Conservation (phyloP, 2,113 vertebrate species). For the Leucoraja erinaceus region DNA sequence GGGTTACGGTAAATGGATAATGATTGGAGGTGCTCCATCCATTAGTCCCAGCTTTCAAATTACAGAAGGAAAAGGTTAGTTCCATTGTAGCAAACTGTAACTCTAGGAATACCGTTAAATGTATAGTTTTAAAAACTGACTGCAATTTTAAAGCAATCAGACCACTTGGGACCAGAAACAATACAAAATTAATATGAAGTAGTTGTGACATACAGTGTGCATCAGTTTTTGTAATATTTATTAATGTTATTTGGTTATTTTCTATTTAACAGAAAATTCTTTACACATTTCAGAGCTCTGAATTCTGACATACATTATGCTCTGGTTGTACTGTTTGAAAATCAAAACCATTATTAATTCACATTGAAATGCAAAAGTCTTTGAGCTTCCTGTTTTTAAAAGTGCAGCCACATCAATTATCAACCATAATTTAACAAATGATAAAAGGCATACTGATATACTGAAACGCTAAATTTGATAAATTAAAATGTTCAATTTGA, state of each 20-base stretch:
- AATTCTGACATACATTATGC: background rate
- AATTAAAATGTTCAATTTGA: background rate
- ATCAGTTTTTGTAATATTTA: background rate
- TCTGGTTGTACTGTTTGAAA: too few relatives aligned
- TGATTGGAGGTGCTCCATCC: background rate
- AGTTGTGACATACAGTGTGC: background rate
- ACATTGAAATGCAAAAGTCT: background rate
- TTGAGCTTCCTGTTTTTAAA: background rate
- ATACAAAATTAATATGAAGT: background rate
- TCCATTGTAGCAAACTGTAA: background rate
- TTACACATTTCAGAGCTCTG: constrained; percentile 7
- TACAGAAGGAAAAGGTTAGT: background rate
- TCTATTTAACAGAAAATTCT: background rate
- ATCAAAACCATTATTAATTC: background rate
- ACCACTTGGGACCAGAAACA: background rate
- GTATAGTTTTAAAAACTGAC: background rate
- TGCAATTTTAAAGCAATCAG: background rate
- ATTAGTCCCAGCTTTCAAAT: background rate
- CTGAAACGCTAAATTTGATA: background rate
- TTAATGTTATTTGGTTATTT: background rate
- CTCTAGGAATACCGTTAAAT: background rate
- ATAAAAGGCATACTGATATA: background rate
- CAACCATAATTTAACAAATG: constrained; percentile 23
- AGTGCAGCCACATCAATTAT: background rate
- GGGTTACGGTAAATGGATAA: background rate